Evolutionary conservation across 1,140 invertebrate species (phyloP).

Genomic region (Heliconius hermathena): DNA sequence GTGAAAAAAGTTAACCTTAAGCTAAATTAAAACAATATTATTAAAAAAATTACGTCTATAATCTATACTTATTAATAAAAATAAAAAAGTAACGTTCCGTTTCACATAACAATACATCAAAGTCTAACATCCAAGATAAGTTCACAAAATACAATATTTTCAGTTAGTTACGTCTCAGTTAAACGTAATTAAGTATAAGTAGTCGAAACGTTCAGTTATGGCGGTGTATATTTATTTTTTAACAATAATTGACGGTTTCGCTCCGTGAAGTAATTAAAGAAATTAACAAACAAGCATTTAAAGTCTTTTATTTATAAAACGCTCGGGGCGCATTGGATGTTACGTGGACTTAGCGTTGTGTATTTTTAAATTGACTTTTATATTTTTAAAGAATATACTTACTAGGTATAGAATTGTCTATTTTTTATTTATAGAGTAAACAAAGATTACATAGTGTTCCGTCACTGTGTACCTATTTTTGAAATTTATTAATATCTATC

Average conservation of each 20-base stretch:
- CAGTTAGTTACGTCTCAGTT: constrained; percentile 74
- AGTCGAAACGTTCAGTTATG: constrained; percentile 56
- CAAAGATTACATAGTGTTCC: too few relatives aligned
- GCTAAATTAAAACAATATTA: neutral
- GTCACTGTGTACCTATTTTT: too few relatives aligned
- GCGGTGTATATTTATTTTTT: constrained; percentile 44
- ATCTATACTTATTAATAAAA: neutral
- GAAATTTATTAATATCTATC: too few relatives aligned
- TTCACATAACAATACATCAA: constrained; percentile 68
- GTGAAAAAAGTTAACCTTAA: too few relatives aligned
- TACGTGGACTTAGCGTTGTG: constrained; percentile 18
- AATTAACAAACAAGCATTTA: constrained; percentile 67
- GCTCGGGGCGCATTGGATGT: constrained; percentile 37
- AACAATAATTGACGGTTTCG: constrained; percentile 70
- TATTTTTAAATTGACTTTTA: constrained; percentile 7
- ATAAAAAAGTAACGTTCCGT: constrained; percentile 41
- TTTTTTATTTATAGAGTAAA: too few relatives aligned
- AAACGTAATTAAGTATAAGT: constrained; percentile 77
- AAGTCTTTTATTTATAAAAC: constrained; percentile 56
- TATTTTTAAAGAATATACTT: neutral
- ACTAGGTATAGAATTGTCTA: too few relatives aligned
- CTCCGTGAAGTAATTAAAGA: constrained; percentile 63
- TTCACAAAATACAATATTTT: constrained; percentile 69
- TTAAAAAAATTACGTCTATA: neutral
- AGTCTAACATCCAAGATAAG: constrained; percentile 64